Evolutionary conservation across 2,888 invertebrate species (phyloP).

Genomic region (Bembecia ichneumoniformis): DNA sequence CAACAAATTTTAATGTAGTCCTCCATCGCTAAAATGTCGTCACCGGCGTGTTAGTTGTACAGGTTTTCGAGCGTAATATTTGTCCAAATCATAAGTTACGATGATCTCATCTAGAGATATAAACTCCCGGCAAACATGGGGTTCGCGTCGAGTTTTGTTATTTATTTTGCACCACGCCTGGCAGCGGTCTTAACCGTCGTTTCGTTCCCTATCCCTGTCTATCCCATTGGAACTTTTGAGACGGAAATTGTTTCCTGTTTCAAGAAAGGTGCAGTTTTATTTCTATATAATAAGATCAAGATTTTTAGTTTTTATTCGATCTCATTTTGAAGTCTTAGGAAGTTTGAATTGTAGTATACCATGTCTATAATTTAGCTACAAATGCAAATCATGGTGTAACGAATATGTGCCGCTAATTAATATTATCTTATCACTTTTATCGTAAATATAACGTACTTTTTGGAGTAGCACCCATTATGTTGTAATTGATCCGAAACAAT

Average conservation of each 20-base stretch:
- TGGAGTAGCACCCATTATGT: too few relatives aligned
- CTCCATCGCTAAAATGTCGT: conserved; percentile 26
- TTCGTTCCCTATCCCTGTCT: conserved; percentile 46
- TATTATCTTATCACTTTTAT: too few relatives aligned
- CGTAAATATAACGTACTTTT: too few relatives aligned
- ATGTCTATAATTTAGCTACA: too few relatives aligned
- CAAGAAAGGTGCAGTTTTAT: conserved; percentile 42
- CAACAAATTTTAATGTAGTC: conserved; percentile 27
- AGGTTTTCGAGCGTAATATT: conserved; percentile 36
- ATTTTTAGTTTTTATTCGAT: conserved; percentile 2
- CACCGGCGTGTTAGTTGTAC: conserved; percentile 30
- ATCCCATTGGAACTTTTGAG: conserved; percentile 24
- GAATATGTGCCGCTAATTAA: too few relatives aligned
- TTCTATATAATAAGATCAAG: conserved; percentile 10
- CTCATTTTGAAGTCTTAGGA: too few relatives aligned
- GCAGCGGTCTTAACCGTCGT: conserved; percentile 59
- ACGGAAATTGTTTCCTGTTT: conserved; percentile 43
- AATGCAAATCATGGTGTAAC: too few relatives aligned
- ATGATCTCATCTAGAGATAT: conserved; percentile 56
- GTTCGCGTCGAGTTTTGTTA: conserved; percentile 48
- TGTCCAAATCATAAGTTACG: conserved; percentile 60
- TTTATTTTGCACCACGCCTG: conserved; percentile 53
- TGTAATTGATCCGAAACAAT: too few relatives aligned
- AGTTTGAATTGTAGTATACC: background rate
- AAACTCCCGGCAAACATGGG: conserved; percentile 41